Evolutionary conservation across 2,113 vertebrate genomes (phyloP).

Genomic region (Chauna torquata): DNA sequence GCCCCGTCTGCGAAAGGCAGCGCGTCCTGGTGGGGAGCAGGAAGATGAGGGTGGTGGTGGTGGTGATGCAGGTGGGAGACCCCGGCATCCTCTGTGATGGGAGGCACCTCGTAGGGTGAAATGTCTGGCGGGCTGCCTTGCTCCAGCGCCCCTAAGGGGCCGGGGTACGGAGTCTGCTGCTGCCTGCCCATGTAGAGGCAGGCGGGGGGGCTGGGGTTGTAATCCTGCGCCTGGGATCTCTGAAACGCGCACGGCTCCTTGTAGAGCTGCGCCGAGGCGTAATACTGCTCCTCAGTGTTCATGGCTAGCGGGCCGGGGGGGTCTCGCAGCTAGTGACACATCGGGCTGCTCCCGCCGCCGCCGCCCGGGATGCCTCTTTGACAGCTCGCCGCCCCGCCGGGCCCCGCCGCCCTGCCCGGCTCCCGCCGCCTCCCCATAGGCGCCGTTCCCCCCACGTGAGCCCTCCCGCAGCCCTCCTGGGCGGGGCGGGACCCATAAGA

Average conservation of each 20-base stretch:
- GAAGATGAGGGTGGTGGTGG: constrained; percentile 77
- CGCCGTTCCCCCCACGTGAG: constrained; percentile 73
- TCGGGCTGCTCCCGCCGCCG: background rate
- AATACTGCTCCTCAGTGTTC: constrained; percentile 93
- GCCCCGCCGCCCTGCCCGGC: constrained; percentile 3
- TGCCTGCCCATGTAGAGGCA: constrained; percentile 94
- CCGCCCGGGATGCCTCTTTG: constrained; percentile 61
- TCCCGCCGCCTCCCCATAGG: constrained; percentile 69
- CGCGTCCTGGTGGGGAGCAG: constrained; percentile 73
- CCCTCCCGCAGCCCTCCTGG: constrained; percentile 58
- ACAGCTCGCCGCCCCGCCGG: constrained; percentile 68
- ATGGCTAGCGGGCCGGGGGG: constrained; percentile 75
- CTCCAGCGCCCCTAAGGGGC: constrained; percentile 82
- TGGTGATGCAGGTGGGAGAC: constrained; percentile 83
- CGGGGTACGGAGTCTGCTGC: constrained; percentile 71
- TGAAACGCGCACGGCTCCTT: constrained; percentile 93
- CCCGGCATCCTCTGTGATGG: constrained; percentile 85
- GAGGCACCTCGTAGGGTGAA: constrained; percentile 84
- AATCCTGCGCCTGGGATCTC: constrained; percentile 85
- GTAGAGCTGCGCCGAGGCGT: constrained; percentile 86
- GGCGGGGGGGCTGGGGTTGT: constrained; percentile 86
- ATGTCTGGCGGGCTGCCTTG: constrained; percentile 86
- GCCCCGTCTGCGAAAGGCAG: constrained; percentile 80
- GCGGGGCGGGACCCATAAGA: constrained; percentile 39
- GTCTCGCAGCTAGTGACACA: constrained; percentile 25